These are phyloP conservation scores for Oxytorus armatus DNA, from an alignment of 2,888 invertebrate genomes.

Conservation along the genomic window DNA sequence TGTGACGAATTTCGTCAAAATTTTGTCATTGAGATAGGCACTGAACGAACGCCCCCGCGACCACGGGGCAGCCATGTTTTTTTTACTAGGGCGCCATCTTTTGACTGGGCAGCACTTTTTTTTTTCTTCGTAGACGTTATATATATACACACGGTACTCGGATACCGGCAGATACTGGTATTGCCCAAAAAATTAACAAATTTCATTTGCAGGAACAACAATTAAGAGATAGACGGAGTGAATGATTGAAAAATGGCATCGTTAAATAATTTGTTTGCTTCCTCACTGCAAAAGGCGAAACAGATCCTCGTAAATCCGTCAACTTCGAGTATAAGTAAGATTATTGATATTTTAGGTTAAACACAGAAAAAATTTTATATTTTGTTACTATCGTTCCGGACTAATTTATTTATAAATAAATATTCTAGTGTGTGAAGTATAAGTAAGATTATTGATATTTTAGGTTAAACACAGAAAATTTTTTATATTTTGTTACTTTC, in stretches of 20 bases:
- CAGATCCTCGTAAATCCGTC: slow-evolving; percentile 45
- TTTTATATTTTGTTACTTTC: neutral
- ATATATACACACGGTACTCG: neutral
- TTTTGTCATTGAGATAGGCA: neutral
- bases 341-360: slow-evolving; percentile 35
- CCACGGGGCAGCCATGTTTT: slow-evolving; percentile 24
- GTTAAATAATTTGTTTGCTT: slow-evolving; percentile 47
- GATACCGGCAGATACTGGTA: too few relatives aligned
- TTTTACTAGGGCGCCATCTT: slow-evolving; percentile 20
- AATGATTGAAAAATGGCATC: slow-evolving; percentile 54
- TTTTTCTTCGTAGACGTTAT: neutral
- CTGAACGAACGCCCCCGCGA: slow-evolving; percentile 9
- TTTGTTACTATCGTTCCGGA: too few relatives aligned
- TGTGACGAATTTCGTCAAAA: slow-evolving; percentile 8
- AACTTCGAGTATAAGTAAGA: slow-evolving; percentile 51
- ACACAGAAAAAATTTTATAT: neutral
- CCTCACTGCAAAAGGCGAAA: slow-evolving; percentile 55
- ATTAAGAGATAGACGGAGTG: neutral
- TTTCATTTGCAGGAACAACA: neutral
- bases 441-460: slow-evolving; percentile 51
- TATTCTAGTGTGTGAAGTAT: too few relatives aligned
- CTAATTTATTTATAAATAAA: too few relatives aligned
- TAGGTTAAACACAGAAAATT: slow-evolving; percentile 15
- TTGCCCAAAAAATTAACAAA: neutral
- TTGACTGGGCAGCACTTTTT: neutral